Evolutionary conservation across 2,888 invertebrate genomes (phyloP).

Genomic region (Eupithecia subumbrata): DNA sequence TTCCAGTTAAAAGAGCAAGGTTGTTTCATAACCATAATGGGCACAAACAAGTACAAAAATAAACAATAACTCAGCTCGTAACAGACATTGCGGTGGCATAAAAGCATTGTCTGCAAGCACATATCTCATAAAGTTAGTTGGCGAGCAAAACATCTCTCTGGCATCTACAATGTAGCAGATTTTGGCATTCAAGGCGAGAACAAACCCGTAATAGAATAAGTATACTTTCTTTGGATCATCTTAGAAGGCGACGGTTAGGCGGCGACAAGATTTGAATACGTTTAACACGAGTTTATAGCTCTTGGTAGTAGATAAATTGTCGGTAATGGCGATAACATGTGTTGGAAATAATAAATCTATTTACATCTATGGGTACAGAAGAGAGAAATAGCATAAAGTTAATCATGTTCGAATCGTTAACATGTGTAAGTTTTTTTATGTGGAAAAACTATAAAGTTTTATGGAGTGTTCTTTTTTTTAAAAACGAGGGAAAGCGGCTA

Average conservation of each 20-base stretch:
- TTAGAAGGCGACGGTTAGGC: constrained; percentile 43
- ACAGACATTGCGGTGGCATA: constrained; percentile 65
- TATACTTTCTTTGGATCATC: constrained; percentile 61
- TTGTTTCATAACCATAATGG: constrained; percentile 44
- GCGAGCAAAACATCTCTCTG: constrained; percentile 70
- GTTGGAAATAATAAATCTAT: constrained; percentile 46
- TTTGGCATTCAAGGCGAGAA: constrained; percentile 80
- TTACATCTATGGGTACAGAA: constrained; percentile 35
- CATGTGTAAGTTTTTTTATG: constrained; percentile 41
- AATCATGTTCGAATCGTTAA: constrained; percentile 43
- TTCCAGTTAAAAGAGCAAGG: constrained; percentile 33
- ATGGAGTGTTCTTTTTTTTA: not conserved
- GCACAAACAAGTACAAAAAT: constrained; percentile 62
- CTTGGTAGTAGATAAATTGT: constrained; percentile 47
- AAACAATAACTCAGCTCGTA: constrained; percentile 67
- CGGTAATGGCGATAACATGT: constrained; percentile 50
- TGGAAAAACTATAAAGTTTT: constrained; percentile 5
- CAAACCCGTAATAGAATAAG: constrained; percentile 77
- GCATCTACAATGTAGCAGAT: constrained; percentile 62
- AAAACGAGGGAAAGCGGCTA: not conserved
- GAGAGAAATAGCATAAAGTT: constrained; percentile 34
- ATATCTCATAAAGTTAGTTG: constrained; percentile 79
- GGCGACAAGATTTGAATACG: constrained; percentile 47
- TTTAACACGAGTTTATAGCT: constrained; percentile 45
- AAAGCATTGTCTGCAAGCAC: constrained; percentile 74